Conservation (phyloP, 2,888 invertebrate genomes). For the Calliphora vomitoria region DNA sequence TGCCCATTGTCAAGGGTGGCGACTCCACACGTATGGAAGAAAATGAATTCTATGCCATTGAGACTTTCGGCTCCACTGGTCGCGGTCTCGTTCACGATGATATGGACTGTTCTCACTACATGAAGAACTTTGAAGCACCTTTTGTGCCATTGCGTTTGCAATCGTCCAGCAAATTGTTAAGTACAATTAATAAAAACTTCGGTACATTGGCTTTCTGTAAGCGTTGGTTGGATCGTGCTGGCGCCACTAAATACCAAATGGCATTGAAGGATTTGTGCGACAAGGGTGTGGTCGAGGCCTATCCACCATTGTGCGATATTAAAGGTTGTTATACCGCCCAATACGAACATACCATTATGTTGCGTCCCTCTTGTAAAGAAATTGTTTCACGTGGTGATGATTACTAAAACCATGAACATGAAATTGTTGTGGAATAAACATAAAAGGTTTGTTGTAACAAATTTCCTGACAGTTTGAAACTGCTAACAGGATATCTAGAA, state of each 20-base stretch:
- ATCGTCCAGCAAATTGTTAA: slow-evolving; percentile 96
- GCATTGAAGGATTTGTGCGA: slow-evolving; percentile 99
- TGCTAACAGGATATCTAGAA: not conserved
- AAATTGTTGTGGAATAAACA: not conserved
- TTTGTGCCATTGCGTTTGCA: slow-evolving; percentile 96
- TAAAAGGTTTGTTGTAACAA: slow-evolving; percentile 36
- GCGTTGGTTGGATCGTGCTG: slow-evolving; percentile 98
- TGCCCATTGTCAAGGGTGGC: slow-evolving; percentile 99
- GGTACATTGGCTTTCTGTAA: slow-evolving; percentile 99
- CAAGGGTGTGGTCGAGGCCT: slow-evolving; percentile 98
- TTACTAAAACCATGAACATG: slow-evolving; percentile 85
- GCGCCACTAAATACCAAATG: slow-evolving; percentile 99
- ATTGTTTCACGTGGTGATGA: slow-evolving; percentile 98
- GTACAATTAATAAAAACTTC: slow-evolving; percentile 97
- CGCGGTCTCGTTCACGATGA: slow-evolving; percentile 98
- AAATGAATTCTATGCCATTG: slow-evolving; percentile 99
- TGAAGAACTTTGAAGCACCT: slow-evolving; percentile 98
- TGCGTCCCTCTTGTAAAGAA: slow-evolving; percentile 99
- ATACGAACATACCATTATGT: slow-evolving; percentile 98
- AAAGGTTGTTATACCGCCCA: slow-evolving; percentile 99
- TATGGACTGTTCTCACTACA: slow-evolving; percentile 99
- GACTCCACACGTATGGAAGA: slow-evolving; percentile 99
- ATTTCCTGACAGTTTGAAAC: slow-evolving; percentile 24
- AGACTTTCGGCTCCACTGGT: slow-evolving; percentile 99
- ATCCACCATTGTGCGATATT: slow-evolving; percentile 98